Percentiles rank a stretch among this genome's conserved stretches.
Evolutionary conservation across 2,113 vertebrate genomes (phyloP).

Genomic region (Neogobius melanostomus): DNA sequence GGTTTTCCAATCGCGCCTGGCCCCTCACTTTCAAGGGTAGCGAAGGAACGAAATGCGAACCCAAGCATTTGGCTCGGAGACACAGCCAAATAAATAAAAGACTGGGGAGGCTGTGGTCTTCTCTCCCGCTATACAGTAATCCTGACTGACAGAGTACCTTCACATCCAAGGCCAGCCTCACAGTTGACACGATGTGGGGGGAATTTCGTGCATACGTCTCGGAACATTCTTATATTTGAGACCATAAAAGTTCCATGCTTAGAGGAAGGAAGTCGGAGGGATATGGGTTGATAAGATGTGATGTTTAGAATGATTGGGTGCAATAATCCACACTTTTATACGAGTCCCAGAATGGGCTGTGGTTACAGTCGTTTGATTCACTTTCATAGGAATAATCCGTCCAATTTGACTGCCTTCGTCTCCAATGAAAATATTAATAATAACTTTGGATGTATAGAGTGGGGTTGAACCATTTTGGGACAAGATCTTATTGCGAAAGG

Average conservation of each 20-base stretch:
- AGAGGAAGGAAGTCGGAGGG: neutral
- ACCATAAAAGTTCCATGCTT: neutral
- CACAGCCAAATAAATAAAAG: slow-evolving; percentile 55
- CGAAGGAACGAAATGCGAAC: slow-evolving; percentile 49
- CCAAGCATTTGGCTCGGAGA: slow-evolving; percentile 31
- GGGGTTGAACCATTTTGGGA: neutral
- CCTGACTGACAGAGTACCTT: slow-evolving; percentile 30
- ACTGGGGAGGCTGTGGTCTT: slow-evolving; percentile 41
- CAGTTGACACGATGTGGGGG: slow-evolving; percentile 13
- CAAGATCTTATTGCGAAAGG: no score
- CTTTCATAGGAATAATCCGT: neutral
- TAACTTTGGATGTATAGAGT: neutral
- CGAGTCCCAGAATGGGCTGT: neutral
- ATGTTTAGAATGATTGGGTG: slow-evolving; percentile 4
- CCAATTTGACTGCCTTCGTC: neutral
- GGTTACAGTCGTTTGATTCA: neutral
- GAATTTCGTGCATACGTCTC: slow-evolving; percentile 7
- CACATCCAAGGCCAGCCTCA: slow-evolving; percentile 28
- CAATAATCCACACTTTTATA: neutral
- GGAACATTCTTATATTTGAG: slow-evolving; percentile 8
- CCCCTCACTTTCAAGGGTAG: slow-evolving; percentile 48
- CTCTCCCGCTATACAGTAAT: slow-evolving; percentile 46
- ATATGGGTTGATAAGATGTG: neutral
- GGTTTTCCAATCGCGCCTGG: slow-evolving; percentile 51
- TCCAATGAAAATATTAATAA: neutral